phyloP scores from a whole-genome alignment of 1,140 invertebrate genomes.

The Zophobas atratus region DNA sequence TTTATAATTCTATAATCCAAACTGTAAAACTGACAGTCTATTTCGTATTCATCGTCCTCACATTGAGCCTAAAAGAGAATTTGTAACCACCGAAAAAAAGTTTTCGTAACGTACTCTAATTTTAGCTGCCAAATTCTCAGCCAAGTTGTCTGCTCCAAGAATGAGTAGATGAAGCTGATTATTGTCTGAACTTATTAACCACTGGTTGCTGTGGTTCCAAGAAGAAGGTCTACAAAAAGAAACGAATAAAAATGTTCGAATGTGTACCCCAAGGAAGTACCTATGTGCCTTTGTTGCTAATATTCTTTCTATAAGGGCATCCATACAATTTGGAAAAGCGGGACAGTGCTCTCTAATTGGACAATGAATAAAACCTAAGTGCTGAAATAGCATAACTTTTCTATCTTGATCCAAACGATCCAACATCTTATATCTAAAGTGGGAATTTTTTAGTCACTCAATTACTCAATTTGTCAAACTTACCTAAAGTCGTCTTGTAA shows the following conservation, averaged over 20 bases:
- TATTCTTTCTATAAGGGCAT: constrained; percentile 85
- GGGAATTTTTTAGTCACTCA: constrained; percentile 10
- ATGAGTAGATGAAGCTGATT: constrained; percentile 83
- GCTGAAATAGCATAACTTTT: constrained; percentile 94
- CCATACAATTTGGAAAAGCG: constrained; percentile 91
- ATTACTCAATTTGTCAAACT: constrained; percentile 39
- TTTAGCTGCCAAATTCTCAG: constrained; percentile 84
- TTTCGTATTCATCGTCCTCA: constrained; percentile 88
- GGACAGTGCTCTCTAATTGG: constrained; percentile 95
- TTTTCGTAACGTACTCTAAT: constrained; percentile 74
- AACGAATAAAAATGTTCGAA: constrained; percentile 32
- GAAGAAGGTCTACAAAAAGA: constrained; percentile 73
- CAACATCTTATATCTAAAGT: constrained; percentile 88
- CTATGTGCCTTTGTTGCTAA: constrained; percentile 80
- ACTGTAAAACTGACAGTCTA: constrained; percentile 87
- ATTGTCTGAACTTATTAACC: constrained; percentile 77
- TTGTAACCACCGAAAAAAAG: constrained; percentile 17
- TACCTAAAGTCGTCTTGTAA: constrained; percentile 92
- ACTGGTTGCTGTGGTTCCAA: constrained; percentile 79
- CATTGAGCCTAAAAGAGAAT: constrained; percentile 72
- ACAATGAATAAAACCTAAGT: constrained; percentile 96
- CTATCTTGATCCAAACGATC: constrained; percentile 95
- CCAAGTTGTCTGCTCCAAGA: constrained; percentile 83
- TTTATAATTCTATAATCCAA: constrained; percentile 89
- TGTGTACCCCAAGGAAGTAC: constrained; percentile 63